These are phyloP conservation scores for Psittacus erithacus DNA, from an alignment of 2,113 vertebrate genomes.

Conservation along the genomic window DNA sequence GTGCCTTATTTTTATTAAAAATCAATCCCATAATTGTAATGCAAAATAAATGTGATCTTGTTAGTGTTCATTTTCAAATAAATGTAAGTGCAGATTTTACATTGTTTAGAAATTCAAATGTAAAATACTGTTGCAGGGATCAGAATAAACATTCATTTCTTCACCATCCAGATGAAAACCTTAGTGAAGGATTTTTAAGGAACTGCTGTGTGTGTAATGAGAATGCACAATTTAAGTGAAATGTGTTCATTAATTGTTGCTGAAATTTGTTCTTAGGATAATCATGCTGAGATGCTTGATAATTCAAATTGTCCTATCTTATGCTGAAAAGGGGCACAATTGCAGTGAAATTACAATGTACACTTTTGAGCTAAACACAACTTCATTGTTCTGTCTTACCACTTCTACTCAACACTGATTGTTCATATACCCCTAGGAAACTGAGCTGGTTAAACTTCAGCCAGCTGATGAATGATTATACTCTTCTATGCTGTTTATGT, in stretches of 20 bases:
- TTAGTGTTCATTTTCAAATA: constrained; percentile 2
- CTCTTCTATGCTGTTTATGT: neutral
- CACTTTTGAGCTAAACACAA: neutral
- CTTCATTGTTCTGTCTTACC: neutral
- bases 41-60: neutral
- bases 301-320: neutral
- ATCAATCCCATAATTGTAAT: neutral
- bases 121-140: neutral
- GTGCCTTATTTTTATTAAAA: neutral
- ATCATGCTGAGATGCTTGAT: neutral
- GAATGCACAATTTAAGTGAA: neutral
- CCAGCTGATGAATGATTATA: neutral
- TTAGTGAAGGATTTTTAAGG: neutral
- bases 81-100: neutral
- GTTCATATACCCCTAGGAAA: neutral
- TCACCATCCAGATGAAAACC: neutral
- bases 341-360: neutral
- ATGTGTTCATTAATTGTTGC: neutral
- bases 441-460: neutral
- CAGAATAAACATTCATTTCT: neutral
- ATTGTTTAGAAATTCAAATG: neutral
- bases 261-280: neutral
- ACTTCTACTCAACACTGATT: neutral
- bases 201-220: neutral
- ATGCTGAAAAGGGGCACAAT: neutral